phyloP scores from a whole-genome alignment of 2,797 vertebrate species.

The Myotis vivesi region DNA sequence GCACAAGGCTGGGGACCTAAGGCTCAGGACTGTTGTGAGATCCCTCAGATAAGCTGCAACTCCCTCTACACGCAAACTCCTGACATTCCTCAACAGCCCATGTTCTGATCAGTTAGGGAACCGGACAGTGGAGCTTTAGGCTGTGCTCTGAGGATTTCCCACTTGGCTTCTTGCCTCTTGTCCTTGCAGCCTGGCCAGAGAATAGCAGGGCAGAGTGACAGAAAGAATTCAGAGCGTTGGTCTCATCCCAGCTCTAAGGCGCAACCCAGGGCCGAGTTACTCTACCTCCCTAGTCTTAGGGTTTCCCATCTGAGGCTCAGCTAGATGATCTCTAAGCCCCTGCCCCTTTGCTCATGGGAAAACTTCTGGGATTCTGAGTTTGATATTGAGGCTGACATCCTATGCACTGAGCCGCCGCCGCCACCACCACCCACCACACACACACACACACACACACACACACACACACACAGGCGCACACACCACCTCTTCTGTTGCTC shows the following conservation, averaged over 20 bases:
- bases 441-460: too few relatives aligned
- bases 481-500: not conserved
- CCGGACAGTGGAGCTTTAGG: not conserved
- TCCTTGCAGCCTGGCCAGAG: not conserved
- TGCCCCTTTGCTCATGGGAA: not conserved
- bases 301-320: not conserved
- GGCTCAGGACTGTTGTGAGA: not conserved
- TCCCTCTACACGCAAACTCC: rapidly evolving
- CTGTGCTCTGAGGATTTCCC: not conserved
- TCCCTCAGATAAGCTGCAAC: not conserved
- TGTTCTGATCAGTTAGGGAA: not conserved
- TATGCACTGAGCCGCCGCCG: not conserved
- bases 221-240: not conserved
- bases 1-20: not conserved
- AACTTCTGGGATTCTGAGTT: not conserved
- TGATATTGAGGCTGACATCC: not conserved
- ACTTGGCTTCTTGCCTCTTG: not conserved
- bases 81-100: not conserved
- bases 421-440: rapidly evolving
- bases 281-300: conserved; percentile 7
- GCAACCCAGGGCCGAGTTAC: not conserved
- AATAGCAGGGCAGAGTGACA: not conserved
- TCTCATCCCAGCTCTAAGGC: not conserved
- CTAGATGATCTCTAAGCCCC: not conserved
- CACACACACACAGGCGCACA: not conserved